Base-by-base conservation (phyloP, 2,888 invertebrate species). In the Platypus cylindrus region DNA sequence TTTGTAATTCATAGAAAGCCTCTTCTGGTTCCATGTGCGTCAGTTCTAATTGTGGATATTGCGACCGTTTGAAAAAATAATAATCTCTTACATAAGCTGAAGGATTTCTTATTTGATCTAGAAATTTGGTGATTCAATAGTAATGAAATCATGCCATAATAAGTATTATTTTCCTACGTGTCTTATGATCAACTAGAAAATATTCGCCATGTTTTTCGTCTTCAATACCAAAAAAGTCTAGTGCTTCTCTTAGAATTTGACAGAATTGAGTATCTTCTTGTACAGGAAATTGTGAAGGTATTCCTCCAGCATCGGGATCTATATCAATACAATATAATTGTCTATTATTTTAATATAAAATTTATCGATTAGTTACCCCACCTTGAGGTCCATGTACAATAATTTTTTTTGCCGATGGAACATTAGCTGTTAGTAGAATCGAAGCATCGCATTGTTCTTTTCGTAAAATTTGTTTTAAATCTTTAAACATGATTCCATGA, bases 371-470 rank as follows among this genome's bases (percentile, higher is more conserved):
- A 20, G 20, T 20, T 11, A 27, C 15, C 15, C 4, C 57, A 71
- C 80, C 58, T 64, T 79, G 76, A 32, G 87, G 86, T 2, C 94
- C 95, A 60, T 97, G 94, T 2, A 97, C 93, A 37, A 97, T 83
- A 45, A 97, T 93, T 64, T 97, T 98, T 64, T 99, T 99, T 1
- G 98, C 95, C 1, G 95, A 94, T 0, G 98, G 98, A 11, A 99
- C 95, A 63, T 98, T 98, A 3, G 98, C 98, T 0, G 97, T 97
- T 2, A 99, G 70, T 43, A 99, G 66, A 52, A 99, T 85, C 0
- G 94, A 93, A 1, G 97, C 94, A 63, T 99, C 98, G 56, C 97
- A 98, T 57, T 99, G 98, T 58, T 98, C 98, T 58, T 98, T 98
- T 34, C 97, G 74, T 43, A 99, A 65, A 45, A 97, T 97, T 65